Evolutionary conservation across 2,113 vertebrate genomes (phyloP).

Genomic region (Limanda limanda): DNA sequence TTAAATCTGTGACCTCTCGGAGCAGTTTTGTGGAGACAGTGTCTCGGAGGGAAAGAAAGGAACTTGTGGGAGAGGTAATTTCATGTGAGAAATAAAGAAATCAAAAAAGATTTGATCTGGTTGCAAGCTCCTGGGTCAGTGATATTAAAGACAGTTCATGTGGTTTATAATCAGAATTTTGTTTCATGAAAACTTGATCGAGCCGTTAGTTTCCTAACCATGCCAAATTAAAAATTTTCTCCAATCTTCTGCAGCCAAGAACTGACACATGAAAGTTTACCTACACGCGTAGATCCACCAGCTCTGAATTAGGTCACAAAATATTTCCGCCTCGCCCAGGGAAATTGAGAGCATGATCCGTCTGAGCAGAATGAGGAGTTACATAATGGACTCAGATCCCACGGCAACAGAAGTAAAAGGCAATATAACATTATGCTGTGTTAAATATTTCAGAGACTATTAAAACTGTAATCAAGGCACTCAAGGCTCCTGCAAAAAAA

Average conservation of each 20-base stretch:
- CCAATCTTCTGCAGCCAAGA: neutral
- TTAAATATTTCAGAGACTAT: conserved; percentile 16
- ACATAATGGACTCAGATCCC: conserved; percentile 46
- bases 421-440: conserved; percentile 17
- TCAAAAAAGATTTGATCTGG: too few species aligned
- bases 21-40: conserved; percentile 6
- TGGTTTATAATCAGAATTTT: neutral
- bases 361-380: conserved; percentile 48
- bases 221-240: neutral
- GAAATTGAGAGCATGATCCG: conserved; percentile 53
- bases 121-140: neutral
- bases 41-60: neutral
- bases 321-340: conserved; percentile 37
- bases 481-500: conserved; percentile 23
- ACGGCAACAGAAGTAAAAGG: conserved; percentile 34
- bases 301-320: conserved; percentile 22
- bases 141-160: too few species aligned
- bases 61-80: neutral
- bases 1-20: conserved; percentile 12
- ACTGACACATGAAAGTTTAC: conserved; percentile 34
- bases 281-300: conserved; percentile 38
- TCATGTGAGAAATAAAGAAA: neutral
- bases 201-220: neutral
- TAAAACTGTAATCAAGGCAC: conserved; percentile 19
- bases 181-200: neutral